phyloP scores from a whole-genome alignment of 2,888 invertebrate genomes.

The Encarsia formosa region DNA sequence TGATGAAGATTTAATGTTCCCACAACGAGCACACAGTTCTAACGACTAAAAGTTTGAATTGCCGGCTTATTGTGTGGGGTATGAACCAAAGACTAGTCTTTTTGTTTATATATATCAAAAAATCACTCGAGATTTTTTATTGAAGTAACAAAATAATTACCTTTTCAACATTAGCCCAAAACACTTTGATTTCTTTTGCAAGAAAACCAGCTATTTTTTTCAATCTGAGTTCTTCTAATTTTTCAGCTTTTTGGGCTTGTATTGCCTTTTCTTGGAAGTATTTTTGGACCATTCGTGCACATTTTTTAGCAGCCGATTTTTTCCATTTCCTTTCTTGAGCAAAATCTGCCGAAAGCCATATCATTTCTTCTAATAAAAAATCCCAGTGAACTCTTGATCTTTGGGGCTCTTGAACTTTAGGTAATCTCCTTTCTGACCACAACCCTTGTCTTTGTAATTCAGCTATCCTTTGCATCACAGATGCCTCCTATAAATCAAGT shows the following conservation, averaged over 20 bases:
- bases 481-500: slow-evolving; percentile 67
- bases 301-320: slow-evolving; percentile 89
- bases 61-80: slow-evolving; percentile 52
- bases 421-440: slow-evolving; percentile 89
- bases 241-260: slow-evolving; percentile 85
- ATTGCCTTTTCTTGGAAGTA: slow-evolving; percentile 87
- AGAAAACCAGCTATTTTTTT: slow-evolving; percentile 84
- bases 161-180: slow-evolving; percentile 97
- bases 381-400: slow-evolving; percentile 97
- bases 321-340: slow-evolving; percentile 98
- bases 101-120: not conserved
- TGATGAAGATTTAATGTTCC: slow-evolving; percentile 43
- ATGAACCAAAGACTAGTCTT: slow-evolving; percentile 12
- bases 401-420: slow-evolving; percentile 86
- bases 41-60: slow-evolving; percentile 40
- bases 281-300: slow-evolving; percentile 86
- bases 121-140: not conserved
- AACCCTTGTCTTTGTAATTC: slow-evolving; percentile 91
- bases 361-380: slow-evolving; percentile 96
- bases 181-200: slow-evolving; percentile 88
- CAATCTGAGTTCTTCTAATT: slow-evolving; percentile 82
- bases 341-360: slow-evolving; percentile 97
- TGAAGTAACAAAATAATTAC: slow-evolving; percentile 46
- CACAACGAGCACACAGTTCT: slow-evolving; percentile 50
- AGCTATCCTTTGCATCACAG: slow-evolving; percentile 86